A percentile compares a stretch with the other conserved stretches of the same genome.
Evolutionary conservation across 1,140 invertebrate species (phyloP).

Genomic region (Apis dorsata): DNA sequence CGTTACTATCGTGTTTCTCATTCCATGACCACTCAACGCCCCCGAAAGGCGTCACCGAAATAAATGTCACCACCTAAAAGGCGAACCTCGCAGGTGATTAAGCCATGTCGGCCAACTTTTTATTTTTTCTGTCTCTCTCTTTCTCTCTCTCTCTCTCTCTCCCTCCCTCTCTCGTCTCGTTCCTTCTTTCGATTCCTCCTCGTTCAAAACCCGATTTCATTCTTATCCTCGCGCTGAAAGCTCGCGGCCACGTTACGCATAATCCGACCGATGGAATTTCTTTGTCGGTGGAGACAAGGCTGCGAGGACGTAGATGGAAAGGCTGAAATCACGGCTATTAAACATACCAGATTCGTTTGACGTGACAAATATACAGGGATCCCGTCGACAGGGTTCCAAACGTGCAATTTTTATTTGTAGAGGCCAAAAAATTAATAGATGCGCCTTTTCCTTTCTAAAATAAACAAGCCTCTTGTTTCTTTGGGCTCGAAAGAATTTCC

Average conservation of each 20-base stretch:
- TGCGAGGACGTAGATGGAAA: constrained; percentile 12
- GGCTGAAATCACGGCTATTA: constrained; percentile 69
- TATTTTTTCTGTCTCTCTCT: constrained; percentile 16
- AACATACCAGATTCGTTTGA: constrained; percentile 66
- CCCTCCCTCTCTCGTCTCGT: constrained; percentile 30
- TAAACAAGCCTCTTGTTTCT: too few relatives aligned
- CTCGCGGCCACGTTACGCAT: constrained; percentile 66
- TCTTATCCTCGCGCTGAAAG: constrained; percentile 70
- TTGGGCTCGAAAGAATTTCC: too few relatives aligned
- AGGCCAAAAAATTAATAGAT: neutral
- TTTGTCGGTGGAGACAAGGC: constrained; percentile 67
- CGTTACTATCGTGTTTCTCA: constrained; percentile 12
- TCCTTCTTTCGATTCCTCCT: constrained; percentile 48
- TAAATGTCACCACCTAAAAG: constrained; percentile 48
- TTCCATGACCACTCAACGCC: constrained; percentile 13
- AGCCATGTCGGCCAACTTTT: constrained; percentile 17
- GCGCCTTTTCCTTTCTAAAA: too few relatives aligned
- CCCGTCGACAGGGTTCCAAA: too few relatives aligned
- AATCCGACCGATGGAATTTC: constrained; percentile 74
- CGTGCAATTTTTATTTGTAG: neutral
- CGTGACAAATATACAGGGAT: constrained; percentile 20
- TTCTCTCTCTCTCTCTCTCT: constrained; percentile 50
- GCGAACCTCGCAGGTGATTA: constrained; percentile 27
- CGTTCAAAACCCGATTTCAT: constrained; percentile 46
- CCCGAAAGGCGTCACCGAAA: constrained; percentile 26